These are phyloP conservation scores for Stictonetta naevosa DNA, from an alignment of 2,113 vertebrate genomes.

Conservation along the genomic window DNA sequence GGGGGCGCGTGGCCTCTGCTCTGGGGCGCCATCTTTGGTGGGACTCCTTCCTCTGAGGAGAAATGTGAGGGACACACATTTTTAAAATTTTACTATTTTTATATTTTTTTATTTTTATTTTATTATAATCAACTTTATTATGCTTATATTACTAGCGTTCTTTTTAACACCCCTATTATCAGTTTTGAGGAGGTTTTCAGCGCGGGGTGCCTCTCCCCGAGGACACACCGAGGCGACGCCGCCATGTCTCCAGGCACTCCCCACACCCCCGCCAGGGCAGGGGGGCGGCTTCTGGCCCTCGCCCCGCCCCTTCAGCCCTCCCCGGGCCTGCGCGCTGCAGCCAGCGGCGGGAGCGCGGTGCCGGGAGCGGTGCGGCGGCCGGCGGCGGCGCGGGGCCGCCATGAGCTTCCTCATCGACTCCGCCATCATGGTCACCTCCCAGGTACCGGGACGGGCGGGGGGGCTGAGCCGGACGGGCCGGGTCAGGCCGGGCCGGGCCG, in stretches of 20 bases:
- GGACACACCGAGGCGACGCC: background rate
- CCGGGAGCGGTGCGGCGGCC: background rate
- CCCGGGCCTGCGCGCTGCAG: background rate
- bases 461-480: too few relatives aligned
- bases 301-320: background rate
- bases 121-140: background rate
- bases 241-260: too few relatives aligned
- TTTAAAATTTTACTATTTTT: background rate
- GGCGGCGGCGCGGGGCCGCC: background rate
- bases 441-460: conserved; percentile 74
- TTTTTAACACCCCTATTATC: too few relatives aligned
- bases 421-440: conserved; percentile 93
- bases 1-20: background rate
- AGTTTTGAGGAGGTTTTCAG: background rate
- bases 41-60: background rate
- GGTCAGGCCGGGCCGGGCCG: background rate
- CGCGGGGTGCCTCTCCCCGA: background rate
- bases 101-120: too few relatives aligned
- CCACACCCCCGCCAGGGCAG: too few relatives aligned
- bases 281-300: background rate
- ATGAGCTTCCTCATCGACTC: conserved; percentile 97
- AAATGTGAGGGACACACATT: background rate
- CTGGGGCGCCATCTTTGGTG: background rate
- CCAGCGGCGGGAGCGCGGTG: too few relatives aligned
- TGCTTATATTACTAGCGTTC: too few relatives aligned